Base-by-base conservation (phyloP, 2,797 vertebrate species). In the Gadopsis bispinosus region DNA sequence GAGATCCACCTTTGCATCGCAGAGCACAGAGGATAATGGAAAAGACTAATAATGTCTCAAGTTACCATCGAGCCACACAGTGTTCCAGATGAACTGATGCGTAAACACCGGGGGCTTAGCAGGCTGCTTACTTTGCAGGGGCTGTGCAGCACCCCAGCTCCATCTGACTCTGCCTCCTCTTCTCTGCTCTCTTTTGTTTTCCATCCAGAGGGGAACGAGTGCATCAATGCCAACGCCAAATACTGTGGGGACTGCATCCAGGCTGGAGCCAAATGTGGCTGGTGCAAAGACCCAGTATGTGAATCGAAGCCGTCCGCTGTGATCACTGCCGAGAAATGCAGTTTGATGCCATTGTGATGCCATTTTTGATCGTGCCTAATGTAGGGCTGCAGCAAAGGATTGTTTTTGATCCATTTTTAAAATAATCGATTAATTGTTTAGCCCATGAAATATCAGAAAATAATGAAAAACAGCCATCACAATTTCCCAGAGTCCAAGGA, bases 241-340 rank as follows among this genome's bases (percentile, higher is more conserved):
- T 97, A 95, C 75, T 99, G 98, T 80, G 98, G 97, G 56, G 96
- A 98, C 75, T 99, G 98, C 88, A 99, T 99, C 94, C 98, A 99
- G 91, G 96, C 96, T 4, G 98, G 97, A 90, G 96, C 97, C 83
- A 98, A 97, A 88, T 99, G 98, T 91, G 98, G 97, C 58, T 99
- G 98, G 98, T 99, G 98, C 89, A 97, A 94, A 87, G 95, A 97
- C 87, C 93, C 93, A 59, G 98, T 99, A 95, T 84, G 98, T 96
- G 63, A 75, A 90, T 68, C 7, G 4, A 66, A 77, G 51, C 33
- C 22, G 47, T 75, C 69, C 71, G 79, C 82, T 48, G 2, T 65
- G 61, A 55, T 80, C 12, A 7, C 47, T 73, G 61, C 75, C 59
- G 76, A 74, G 67, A 73, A 72, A 17, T 43, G 56, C 31, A 48